Evolutionary conservation across 2,888 invertebrate species (phyloP), one percentile per base, ranked within the genome.

Genomic region (Cataglyphis altisquamis): DNA sequence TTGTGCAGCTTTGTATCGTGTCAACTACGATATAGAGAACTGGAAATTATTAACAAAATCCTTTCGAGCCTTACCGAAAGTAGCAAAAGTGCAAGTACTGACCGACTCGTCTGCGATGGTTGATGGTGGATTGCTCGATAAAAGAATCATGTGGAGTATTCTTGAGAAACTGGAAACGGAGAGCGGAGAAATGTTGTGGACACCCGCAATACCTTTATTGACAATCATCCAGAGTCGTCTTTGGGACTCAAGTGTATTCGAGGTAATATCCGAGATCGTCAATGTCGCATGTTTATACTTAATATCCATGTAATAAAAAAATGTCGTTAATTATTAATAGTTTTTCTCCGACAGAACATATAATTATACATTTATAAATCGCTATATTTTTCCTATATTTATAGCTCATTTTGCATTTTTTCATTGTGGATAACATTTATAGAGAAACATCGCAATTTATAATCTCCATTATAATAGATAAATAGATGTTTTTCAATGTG

Each of bases 21-120:
- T 97, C 25, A 97, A 97, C 92, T 97, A 97, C 91, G 97, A 97
- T 90, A 94, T 95, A 81, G 90, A 93, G 12, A 97, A 96, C 84
- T 97, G 97, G 97, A 93, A 95, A 83, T 93, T 95, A 12, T 92
- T 97, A 18, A 95, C 95, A 36, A 94, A 95, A 52, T 95, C 96
- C 3, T 96, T 96, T 66, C 95, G 96, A 91, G 90, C 91, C 1
- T 95, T 97, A 68, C 96, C 96, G 5, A 94, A 96, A 0, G 94
- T 96, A 1, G 96, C 96, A 82, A 95, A 97, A 85, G 97, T 97
- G 0, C 97, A 97, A 92, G 93, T 98, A 18, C 94, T 98, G 52
- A 96, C 97, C 89, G 97, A 98, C 94, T 95, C 97, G 0, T 95
- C 96, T 91, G 96, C 96, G 86, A 93, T 96, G 83, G 96, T 96